Conservation (phyloP, 2,888 invertebrate species). For the Diabrotica balteata region DNA sequence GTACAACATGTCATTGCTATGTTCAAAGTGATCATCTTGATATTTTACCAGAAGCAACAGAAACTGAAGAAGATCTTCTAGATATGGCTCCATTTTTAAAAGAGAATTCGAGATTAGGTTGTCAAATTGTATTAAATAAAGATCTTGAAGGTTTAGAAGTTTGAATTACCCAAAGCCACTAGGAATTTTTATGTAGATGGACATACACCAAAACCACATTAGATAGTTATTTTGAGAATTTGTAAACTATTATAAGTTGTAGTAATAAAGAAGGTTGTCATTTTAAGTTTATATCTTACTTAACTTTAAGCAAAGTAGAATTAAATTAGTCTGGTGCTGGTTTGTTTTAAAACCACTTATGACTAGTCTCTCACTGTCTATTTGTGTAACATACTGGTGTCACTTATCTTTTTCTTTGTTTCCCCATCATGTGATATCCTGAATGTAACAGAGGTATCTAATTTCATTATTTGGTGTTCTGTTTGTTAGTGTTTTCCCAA, state of each 20-base stretch:
- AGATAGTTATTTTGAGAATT: conserved; percentile 39
- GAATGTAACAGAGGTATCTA: too few relatives aligned
- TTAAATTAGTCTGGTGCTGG: too few relatives aligned
- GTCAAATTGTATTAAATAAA: conserved; percentile 89
- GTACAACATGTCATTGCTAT: conserved; percentile 98
- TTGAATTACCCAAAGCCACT: conserved; percentile 83
- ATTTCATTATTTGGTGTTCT: too few relatives aligned
- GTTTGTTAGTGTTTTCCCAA: too few relatives aligned
- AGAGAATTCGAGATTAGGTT: conserved; percentile 93
- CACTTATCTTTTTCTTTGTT: too few relatives aligned
- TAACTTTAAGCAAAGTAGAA: too few relatives aligned
- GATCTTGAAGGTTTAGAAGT: conserved; percentile 87
- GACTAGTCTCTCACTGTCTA: too few relatives aligned
- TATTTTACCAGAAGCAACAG: conserved; percentile 79
- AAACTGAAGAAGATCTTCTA: conserved; percentile 95
- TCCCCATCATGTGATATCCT: too few relatives aligned
- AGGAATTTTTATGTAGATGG: conserved; percentile 98
- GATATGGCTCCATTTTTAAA: conserved; percentile 96
- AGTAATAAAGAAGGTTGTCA: not conserved
- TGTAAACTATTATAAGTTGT: not conserved
- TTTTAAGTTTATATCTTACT: not conserved
- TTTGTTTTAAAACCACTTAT: too few relatives aligned
- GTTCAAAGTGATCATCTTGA: conserved; percentile 77
- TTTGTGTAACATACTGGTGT: too few relatives aligned
- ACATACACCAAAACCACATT: conserved; percentile 94